Evolutionary conservation across 2,797 vertebrate species (phyloP).

Genomic region (Pogoniulus pusillus): DNA sequence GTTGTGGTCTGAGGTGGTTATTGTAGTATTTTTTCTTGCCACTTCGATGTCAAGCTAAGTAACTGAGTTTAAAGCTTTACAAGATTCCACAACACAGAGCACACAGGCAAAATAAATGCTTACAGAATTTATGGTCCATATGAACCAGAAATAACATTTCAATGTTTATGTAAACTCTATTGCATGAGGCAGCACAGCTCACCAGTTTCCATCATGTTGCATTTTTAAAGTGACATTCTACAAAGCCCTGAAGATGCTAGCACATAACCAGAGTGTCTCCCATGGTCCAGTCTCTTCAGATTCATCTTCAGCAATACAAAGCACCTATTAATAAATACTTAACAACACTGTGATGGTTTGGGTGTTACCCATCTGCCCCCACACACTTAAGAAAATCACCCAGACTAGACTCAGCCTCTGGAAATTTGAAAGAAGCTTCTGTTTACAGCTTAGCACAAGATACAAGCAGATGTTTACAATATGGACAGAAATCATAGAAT

Average conservation of each 20-base stretch:
- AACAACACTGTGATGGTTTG: too few species aligned
- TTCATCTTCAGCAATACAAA: background rate
- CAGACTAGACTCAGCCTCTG: too few species aligned
- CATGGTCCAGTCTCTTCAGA: background rate
- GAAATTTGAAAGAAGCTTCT: too few species aligned
- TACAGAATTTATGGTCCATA: background rate
- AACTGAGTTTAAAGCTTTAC: background rate
- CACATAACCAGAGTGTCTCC: background rate
- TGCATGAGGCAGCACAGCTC: slow-evolving; percentile 37
- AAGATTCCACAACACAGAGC: background rate
- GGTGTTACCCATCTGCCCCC: too few species aligned
- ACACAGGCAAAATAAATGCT: background rate
- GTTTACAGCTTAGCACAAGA: too few species aligned
- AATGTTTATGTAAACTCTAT: slow-evolving; percentile 48
- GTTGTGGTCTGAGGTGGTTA: background rate
- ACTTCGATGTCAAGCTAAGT: background rate
- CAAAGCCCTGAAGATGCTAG: slow-evolving; percentile 34
- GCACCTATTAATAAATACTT: background rate
- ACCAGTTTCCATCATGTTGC: slow-evolving; percentile 36
- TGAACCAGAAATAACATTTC: slow-evolving; percentile 31
- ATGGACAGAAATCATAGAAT: too few species aligned
- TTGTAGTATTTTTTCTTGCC: background rate
- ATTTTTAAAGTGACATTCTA: slow-evolving; percentile 51
- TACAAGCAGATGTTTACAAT: too few species aligned
- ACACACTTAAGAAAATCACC: too few species aligned